phyloP scores from a whole-genome alignment of 2,113 vertebrate genomes.

The Desmodus rotundus region DNA sequence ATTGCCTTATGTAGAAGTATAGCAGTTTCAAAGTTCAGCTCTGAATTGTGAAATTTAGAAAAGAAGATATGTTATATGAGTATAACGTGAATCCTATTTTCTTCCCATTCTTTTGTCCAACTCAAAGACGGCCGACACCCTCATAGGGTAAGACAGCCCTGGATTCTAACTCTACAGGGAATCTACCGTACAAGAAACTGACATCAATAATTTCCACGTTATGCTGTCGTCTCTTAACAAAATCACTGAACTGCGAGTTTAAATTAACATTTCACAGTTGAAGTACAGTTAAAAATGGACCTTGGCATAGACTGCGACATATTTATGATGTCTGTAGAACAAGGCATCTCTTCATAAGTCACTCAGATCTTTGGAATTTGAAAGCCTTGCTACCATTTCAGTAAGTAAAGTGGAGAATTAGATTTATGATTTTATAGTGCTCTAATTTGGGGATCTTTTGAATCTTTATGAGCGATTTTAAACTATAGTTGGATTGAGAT shows the following conservation, averaged over 20 bases:
- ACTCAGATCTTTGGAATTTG: slow-evolving; percentile 41
- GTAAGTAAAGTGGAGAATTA: slow-evolving; percentile 45
- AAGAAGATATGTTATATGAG: neutral
- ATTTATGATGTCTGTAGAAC: slow-evolving; percentile 60
- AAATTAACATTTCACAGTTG: slow-evolving; percentile 68
- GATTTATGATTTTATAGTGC: slow-evolving; percentile 43
- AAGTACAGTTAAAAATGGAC: slow-evolving; percentile 57
- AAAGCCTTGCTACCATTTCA: slow-evolving; percentile 54
- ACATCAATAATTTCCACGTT: slow-evolving; percentile 64
- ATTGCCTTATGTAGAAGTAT: neutral
- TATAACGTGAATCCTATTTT: neutral
- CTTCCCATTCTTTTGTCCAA: neutral
- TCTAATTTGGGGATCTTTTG: neutral
- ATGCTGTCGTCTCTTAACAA: slow-evolving; percentile 61
- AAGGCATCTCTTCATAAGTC: slow-evolving; percentile 63
- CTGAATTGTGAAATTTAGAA: neutral
- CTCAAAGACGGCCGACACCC: neutral
- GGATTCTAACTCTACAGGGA: neutral
- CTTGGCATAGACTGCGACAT: slow-evolving; percentile 11
- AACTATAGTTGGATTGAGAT: neutral
- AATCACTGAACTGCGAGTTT: slow-evolving; percentile 62
- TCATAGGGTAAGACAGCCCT: neutral
- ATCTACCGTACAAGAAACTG: neutral
- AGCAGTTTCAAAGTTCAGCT: neutral
- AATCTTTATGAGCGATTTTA: slow-evolving; percentile 42